A percentile compares a stretch with the other conserved stretches of the same genome.
phyloP scores from a whole-genome alignment of 2,113 vertebrate genomes.

The Corydoras maculifer region DNA sequence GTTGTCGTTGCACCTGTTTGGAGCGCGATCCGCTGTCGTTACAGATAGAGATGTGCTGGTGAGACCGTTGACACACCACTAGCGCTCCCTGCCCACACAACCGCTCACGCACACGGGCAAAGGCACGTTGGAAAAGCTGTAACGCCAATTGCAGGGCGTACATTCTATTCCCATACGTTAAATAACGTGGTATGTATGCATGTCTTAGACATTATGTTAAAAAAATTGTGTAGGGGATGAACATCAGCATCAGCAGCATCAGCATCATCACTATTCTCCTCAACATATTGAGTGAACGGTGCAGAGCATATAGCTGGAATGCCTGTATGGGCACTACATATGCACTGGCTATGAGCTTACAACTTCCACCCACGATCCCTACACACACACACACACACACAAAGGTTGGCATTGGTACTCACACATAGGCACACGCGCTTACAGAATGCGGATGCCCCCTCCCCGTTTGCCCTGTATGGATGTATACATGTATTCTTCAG shows the following conservation, averaged over 20 bases:
- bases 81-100: slow-evolving; percentile 30
- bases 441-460: slow-evolving; percentile 29
- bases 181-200: background rate
- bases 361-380: slow-evolving; percentile 44
- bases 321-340: background rate
- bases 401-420: background rate
- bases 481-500: slow-evolving; percentile 24
- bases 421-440: slow-evolving; percentile 35
- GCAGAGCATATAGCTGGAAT: too few species aligned
- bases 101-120: slow-evolving; percentile 19
- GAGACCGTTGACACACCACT: slow-evolving; percentile 21
- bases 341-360: slow-evolving; percentile 19
- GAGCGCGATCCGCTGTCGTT: background rate
- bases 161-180: slow-evolving; percentile 4
- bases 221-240: background rate
- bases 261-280: slow-evolving; percentile 52
- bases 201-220: background rate
- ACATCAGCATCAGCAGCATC: slow-evolving; percentile 31
- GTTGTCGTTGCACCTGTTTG: slow-evolving; percentile 47
- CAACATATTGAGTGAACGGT: slow-evolving; percentile 32
- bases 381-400: slow-evolving; percentile 19
- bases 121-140: background rate
- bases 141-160: background rate
- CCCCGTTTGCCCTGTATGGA: slow-evolving; percentile 29
- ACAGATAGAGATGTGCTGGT: slow-evolving; percentile 12